Conservation (phyloP, 2,113 vertebrate species). For the Oceanites oceanicus region DNA sequence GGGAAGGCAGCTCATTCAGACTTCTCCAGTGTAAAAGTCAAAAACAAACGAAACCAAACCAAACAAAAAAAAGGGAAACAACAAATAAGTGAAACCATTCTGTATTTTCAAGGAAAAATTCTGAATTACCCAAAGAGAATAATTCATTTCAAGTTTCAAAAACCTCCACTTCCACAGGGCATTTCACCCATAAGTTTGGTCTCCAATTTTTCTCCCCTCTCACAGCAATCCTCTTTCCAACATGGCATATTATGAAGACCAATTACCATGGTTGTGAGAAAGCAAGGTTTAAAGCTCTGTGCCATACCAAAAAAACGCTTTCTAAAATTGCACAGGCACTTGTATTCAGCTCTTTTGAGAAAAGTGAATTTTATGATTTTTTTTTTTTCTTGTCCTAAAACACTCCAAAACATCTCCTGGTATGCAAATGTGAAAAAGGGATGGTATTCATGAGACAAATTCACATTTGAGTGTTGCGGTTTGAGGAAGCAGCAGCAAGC, state of each 20-base stretch:
- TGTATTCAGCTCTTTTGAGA: neutral
- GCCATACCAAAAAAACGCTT: fast-evolving
- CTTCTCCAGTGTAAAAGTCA: neutral
- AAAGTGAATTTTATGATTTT: neutral
- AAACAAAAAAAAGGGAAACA: neutral
- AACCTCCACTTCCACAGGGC: fast-evolving
- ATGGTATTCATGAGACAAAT: neutral
- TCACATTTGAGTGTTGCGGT: neutral
- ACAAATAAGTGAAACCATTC: neutral
- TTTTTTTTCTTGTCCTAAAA: neutral
- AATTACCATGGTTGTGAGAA: neutral
- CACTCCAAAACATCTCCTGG: neutral
- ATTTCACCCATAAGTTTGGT: neutral
- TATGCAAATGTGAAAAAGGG: neutral
- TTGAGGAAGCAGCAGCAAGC: neutral
- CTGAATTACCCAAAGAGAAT: neutral
- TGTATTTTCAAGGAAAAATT: neutral
- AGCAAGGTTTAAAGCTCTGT: neutral
- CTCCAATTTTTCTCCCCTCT: neutral
- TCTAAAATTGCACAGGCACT: neutral
- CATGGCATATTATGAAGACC: neutral
- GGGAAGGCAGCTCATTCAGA: neutral
- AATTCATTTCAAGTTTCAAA: neutral
- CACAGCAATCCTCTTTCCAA: neutral
- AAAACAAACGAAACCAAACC: neutral